Percentiles rank a stretch among this genome's conserved stretches.
These are phyloP conservation scores for Pangasius macronema DNA, from an alignment of 2,797 vertebrate species.

Conservation along the genomic window DNA sequence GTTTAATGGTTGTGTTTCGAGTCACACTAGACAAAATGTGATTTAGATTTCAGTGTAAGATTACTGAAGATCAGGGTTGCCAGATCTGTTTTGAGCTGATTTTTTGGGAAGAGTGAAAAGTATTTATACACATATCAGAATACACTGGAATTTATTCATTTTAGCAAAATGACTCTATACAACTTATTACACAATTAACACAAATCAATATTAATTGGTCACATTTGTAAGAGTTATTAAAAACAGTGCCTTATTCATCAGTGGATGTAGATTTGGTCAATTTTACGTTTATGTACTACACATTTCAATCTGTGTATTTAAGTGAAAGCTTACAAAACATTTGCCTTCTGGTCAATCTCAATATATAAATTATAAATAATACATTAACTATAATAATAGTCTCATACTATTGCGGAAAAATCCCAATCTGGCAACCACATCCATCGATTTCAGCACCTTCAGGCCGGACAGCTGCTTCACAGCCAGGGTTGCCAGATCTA, in stretches of 20 bases:
- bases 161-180: not conserved
- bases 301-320: not conserved
- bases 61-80: not conserved
- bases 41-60: too few species aligned
- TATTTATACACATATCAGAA: not conserved
- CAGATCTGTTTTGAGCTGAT: not conserved
- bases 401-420: not conserved
- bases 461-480: conserved; percentile 75
- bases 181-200: not conserved
- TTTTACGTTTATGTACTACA: not conserved
- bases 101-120: too few species aligned
- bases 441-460: conserved; percentile 83
- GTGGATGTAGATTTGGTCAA: not conserved
- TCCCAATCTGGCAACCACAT: conserved; percentile 43
- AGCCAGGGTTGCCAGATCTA: not conserved
- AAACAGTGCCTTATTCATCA: not conserved
- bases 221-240: not conserved
- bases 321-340: not conserved
- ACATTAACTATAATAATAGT: too few species aligned
- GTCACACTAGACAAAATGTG: too few species aligned
- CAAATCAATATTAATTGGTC: not conserved
- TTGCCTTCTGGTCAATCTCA: not conserved
- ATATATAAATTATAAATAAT: too few species aligned
- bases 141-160: not conserved
- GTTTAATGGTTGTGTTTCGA: too few species aligned